Base-by-base conservation (phyloP, 2,888 invertebrate genomes). In the Aplocera efformata region DNA sequence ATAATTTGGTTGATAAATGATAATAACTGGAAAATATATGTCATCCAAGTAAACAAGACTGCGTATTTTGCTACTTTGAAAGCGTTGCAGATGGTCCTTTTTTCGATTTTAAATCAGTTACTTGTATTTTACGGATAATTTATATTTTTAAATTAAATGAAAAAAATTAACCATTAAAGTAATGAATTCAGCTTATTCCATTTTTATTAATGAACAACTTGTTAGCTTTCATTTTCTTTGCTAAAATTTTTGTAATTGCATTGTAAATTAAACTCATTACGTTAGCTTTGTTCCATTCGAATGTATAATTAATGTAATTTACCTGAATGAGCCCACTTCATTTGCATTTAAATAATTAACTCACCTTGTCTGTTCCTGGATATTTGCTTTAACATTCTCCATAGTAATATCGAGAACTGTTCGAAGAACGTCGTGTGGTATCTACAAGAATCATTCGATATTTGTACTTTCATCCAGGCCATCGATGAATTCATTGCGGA, bases 331-430 rank as follows among this genome's bases (percentile, higher is more conserved):
- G 7, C 22, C 26, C 24, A 31, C 27, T 10, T 25, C 8, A 7
- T 37, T 5, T 24, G 29, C 25, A 37, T 29, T 35, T 1, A 23
- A 25, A 28, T 23, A 44, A 13, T 4, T 24, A 36, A 33, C 60
- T 62, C 43, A 90, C 90, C 89, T 80, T 88, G 80, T 37, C 79
- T 86, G 53, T 92, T 91, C 48, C 93, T 84, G 13, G 80, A 68
- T 48, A 90, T 90, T 56, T 92, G 91, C 50, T 86, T 68, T 58
- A 91, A 45, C 92, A 92, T 92, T 36, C 92, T 74, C 23, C 79
- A 74, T 24, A 92, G 65, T 10, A 93, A 63, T 39, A 91, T 89
- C 23, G 74, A 72, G 56, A 93, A 92, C 64, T 93, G 92, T 31
- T 86, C 76, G 57, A 89, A 86, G 27, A 79, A 80, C 0, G 91